Percentiles rank a stretch among this genome's conserved stretches.
Conservation (phyloP, 2,797 vertebrate species). For the Pipistrellus pygmaeus region DNA sequence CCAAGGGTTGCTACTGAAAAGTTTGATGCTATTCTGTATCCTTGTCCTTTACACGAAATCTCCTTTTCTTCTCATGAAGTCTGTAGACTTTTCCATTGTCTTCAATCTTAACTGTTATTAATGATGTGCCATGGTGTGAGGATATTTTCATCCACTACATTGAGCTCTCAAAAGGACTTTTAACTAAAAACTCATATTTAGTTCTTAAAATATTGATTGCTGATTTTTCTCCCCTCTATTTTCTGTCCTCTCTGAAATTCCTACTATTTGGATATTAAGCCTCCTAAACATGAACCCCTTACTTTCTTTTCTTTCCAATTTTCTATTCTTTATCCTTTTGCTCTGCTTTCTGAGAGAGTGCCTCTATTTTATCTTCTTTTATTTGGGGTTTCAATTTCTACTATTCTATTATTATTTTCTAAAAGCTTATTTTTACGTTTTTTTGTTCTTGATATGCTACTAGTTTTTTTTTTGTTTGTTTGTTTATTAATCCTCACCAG, state of each 20-base stretch:
- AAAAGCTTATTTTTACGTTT: background rate
- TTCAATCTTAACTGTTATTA: background rate
- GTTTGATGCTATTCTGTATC: background rate
- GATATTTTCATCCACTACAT: background rate
- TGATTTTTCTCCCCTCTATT: background rate
- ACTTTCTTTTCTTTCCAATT: constrained; percentile 34
- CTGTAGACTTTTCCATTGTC: background rate
- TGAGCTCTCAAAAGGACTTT: background rate
- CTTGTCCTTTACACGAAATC: background rate
- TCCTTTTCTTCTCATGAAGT: background rate
- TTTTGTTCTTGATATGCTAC: background rate
- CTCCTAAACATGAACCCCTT: background rate
- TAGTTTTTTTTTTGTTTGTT: background rate
- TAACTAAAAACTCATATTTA: constrained; percentile 2
- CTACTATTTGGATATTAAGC: background rate
- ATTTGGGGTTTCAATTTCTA: constrained; percentile 46
- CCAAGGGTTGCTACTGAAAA: background rate
- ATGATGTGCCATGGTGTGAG: background rate
- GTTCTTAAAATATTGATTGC: constrained; percentile 26
- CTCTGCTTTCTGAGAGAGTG: background rate
- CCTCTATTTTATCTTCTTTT: constrained; percentile 27
- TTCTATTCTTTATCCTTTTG: background rate
- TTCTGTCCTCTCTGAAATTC: constrained; percentile 35
- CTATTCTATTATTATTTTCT: constrained; percentile 33
- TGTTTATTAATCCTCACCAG: no score